Evolutionary conservation across 2,113 vertebrate genomes (phyloP), one percentile per base, ranked within the genome.

Genomic region (Clarias batrachus): DNA sequence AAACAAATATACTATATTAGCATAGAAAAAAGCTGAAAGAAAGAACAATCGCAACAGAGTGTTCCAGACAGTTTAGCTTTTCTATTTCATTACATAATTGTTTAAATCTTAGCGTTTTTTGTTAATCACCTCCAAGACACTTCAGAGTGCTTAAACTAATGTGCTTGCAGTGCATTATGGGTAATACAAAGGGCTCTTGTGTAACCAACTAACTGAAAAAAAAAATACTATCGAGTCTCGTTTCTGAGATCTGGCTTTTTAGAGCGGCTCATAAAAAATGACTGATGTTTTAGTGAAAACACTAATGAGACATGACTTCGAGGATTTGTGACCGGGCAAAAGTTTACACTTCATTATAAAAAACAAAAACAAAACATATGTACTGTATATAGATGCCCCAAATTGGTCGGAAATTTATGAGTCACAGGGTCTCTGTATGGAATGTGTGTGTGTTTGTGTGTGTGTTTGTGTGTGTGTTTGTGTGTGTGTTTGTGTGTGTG

Each of bases 351-450:
- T 74, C 68, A 71, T 16, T 59, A 59, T 59, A 59, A 59, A 48
- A 8, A 37, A 37, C 33, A 1, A 33, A 48, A 48, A 48, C 6
- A 8, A 48, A 48, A 48, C 7, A 63, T 63, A 54, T 62, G 60
- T 48, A 63, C n/a, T 48, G 48, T 48, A 48, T 48, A 48, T 48
- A 48, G 48, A 48, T 48, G 59, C 30, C 25, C 19, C 13, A 70
- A 60, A 48, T 84, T 83, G 80, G 21, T 84, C 76, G 82, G 76
- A 84, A 84, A 87, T 66, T 57, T 60, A n/a, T 81, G 85, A 87
- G 86, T 87, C 85, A 87, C 59, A 7, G 41, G 78, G 37, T 33
- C 85, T 81, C 76, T 52, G 66, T 66, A 57, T 89, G 88, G 85
- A 65, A 68, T 77, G n/a, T 83, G 60, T n/a, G n/a, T 81, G 3